Percentiles rank a stretch among this genome's conserved stretches.
Conservation (phyloP, 1,140 invertebrate species). For the Heliconius congener region DNA sequence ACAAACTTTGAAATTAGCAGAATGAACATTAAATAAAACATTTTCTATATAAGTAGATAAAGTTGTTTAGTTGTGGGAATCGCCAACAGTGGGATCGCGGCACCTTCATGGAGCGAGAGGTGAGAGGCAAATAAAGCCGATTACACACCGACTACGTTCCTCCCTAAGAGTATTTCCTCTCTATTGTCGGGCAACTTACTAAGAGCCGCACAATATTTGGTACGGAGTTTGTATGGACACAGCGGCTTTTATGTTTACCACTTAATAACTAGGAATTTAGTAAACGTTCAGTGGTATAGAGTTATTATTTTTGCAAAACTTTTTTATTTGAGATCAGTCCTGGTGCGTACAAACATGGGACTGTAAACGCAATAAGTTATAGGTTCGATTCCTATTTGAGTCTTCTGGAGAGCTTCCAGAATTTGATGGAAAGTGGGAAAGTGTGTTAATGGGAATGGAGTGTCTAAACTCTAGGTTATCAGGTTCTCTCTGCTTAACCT, state of each 20-base stretch:
- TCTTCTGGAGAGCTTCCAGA: no score
- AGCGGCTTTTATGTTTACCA: conserved; percentile 46
- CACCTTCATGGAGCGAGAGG: conserved; percentile 42
- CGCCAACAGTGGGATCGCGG: conserved; percentile 41
- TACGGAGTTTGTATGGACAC: conserved; percentile 40
- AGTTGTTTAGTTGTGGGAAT: conserved; percentile 44
- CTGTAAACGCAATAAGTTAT: no score
- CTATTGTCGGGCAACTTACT: conserved; percentile 54
- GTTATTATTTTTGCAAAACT: conserved; percentile 28
- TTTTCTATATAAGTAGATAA: conserved; percentile 22
- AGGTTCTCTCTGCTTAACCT: no score
- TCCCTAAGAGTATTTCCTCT: conserved; percentile 56
- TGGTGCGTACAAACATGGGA: no score
- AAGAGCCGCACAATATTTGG: conserved; percentile 52
- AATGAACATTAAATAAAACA: conserved; percentile 20
- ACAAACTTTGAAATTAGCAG: conserved; percentile 13
- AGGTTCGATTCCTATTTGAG: no score
- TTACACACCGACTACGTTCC: conserved; percentile 66
- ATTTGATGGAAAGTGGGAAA: no score
- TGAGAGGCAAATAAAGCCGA: conserved; percentile 67
- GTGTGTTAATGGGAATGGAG: no score
- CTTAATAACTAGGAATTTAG: conserved; percentile 36
- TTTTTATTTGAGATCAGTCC: no score
- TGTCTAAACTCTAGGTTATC: no score
- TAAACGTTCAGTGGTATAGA: conserved; percentile 35